Conservation (phyloP, 2,888 invertebrate species). For the Lithodes maja region DNA sequence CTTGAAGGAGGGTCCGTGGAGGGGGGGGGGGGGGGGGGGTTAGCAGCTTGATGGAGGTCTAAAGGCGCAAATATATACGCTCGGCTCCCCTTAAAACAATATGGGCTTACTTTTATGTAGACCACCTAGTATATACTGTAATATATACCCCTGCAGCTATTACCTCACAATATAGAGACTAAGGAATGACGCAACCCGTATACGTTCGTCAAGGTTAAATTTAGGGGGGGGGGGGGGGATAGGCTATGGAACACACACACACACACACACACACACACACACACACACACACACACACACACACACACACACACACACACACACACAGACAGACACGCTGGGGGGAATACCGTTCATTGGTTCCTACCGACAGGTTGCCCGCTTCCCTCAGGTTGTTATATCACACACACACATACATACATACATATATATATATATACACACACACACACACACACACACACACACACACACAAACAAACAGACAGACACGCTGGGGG, state of each 20-base stretch:
- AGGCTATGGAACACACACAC: not conserved
- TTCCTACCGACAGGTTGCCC: too few species aligned
- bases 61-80: too few species aligned
- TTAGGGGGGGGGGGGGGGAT: not conserved
- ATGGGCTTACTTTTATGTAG: too few species aligned
- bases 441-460: conserved; percentile 10
- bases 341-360: too few species aligned
- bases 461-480: conserved; percentile 9
- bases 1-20: too few species aligned
- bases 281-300: not conserved
- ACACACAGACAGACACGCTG: not conserved
- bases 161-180: too few species aligned
- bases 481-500: not conserved
- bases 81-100: too few species aligned
- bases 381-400: too few species aligned
- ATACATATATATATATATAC: not conserved
- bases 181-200: not conserved
- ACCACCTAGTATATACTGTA: too few species aligned
- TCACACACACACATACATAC: not conserved
- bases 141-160: too few species aligned
- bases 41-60: too few species aligned
- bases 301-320: not conserved
- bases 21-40: too few species aligned
- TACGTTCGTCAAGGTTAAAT: not conserved
- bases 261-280: not conserved